Evolutionary conservation across 64 coral and sea anemone species (phyloP), one percentile per base, ranked within the genome.

Genomic region (Hydrozoanthus tunicans): DNA sequence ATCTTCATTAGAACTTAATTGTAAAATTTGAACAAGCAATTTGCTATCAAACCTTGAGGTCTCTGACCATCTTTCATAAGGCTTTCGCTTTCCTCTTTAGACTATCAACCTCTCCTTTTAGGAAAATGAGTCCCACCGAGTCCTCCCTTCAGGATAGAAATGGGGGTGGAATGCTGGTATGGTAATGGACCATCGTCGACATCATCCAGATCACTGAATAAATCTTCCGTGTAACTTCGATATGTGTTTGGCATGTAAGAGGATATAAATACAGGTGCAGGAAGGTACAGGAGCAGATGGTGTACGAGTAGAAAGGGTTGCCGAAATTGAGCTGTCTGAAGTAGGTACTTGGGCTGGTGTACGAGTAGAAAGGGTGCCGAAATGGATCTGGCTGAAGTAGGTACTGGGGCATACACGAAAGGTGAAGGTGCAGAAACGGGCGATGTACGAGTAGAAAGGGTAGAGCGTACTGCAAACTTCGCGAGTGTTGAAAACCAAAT

Each of bases 51-150:
- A 90, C 58, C 86, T 77, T 77, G 10, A 63, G 4, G 15, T 90
- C 86, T 62, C 10, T 90, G 3, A 90, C 58, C 8, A 10, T 77
- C 69, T 51, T 90, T 51, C 56, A 58, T 27, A 89, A 74, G 53
- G 55, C 14, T 32, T 89, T 89, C 1, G 58, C 85, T 8, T 89
- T 67, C 12, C 43, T 89, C 61, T n/a, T 77, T 0, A 90, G 70
- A 57, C 69, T 53, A 73, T 90, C 86, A 68, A 90, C 69, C 55
- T 90, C 72, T 73, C 9, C 86, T 61, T 90, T 90, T 9, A 90
- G 9, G 43, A 14, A 26, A 89, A 89, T 2, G 70, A 76, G 17
- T 77, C 56, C 86, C 86, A 89, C 81, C 51, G 9, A 68, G 13
- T 85, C 6, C 81, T 68, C 5, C 20, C 81, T n/a, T 61, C 68